Conservation (phyloP, 2,113 vertebrate genomes). For the Forbesichthys papilliferus region DNA sequence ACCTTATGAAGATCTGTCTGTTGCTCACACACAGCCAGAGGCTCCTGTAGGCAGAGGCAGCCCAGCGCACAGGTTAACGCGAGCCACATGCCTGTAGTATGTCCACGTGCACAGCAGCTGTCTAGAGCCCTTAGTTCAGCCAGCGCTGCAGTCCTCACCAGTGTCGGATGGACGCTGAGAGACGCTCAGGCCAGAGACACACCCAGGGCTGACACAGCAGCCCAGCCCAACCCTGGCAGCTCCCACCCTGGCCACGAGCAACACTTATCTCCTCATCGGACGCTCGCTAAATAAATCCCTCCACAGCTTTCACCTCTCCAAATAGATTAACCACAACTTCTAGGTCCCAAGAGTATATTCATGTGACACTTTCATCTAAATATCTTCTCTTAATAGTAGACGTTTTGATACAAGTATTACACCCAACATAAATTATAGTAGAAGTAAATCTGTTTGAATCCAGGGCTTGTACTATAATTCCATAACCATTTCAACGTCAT, state of each 20-base stretch:
- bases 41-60: conserved; percentile 41
- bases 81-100: conserved; percentile 47
- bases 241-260: not conserved
- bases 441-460: too few species aligned
- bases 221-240: not conserved
- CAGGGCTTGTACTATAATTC: too few species aligned
- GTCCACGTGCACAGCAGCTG: conserved; percentile 32
- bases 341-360: too few species aligned
- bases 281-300: too few species aligned
- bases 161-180: conserved; percentile 4
- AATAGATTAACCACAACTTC: too few species aligned
- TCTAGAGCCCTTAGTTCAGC: conserved; percentile 25
- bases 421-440: too few species aligned
- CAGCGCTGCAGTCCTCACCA: conserved; percentile 15
- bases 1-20: conserved; percentile 34
- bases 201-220: conserved; percentile 11
- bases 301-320: too few species aligned
- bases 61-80: conserved; percentile 34
- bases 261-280: too few species aligned
- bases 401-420: too few species aligned
- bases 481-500: too few species aligned
- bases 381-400: too few species aligned
- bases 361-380: too few species aligned
- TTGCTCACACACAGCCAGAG: conserved; percentile 44
- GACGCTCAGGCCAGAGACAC: conserved; percentile 7